Conservation (phyloP, 1,140 invertebrate species). For the Eciton burchellii region DNA sequence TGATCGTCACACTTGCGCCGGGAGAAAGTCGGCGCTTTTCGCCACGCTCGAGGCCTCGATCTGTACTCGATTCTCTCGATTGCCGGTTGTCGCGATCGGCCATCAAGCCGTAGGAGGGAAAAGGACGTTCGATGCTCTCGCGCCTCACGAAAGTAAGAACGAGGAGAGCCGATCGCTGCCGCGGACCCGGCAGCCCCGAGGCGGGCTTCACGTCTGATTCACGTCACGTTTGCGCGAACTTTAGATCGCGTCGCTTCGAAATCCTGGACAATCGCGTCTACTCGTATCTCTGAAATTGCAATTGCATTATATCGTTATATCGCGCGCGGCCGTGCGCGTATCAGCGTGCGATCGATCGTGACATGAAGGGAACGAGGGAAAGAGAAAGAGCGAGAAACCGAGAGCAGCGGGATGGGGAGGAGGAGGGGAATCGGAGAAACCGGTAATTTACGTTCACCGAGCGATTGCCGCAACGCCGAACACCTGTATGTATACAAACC, state of each 20-base stretch:
- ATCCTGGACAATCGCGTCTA: constrained; percentile 34
- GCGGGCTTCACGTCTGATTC: background rate
- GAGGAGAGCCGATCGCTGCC: background rate
- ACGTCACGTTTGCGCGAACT: background rate
- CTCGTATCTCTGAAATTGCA: constrained; percentile 26
- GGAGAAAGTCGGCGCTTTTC: constrained; percentile 70
- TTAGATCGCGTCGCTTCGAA: constrained; percentile 16
- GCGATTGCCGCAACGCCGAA: constrained; percentile 66
- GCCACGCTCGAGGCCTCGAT: constrained; percentile 57
- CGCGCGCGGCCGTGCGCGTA: constrained; percentile 19
- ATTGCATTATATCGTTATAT: background rate
- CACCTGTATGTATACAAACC: constrained; percentile 71
- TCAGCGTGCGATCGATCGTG: constrained; percentile 51
- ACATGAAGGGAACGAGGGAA: constrained; percentile 24
- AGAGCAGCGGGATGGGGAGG: constrained; percentile 28
- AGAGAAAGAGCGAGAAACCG: constrained; percentile 1
- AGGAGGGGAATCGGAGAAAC: constrained; percentile 73
- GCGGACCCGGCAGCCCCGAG: constrained; percentile 1
- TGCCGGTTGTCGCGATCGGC: constrained; percentile 43
- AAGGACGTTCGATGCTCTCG: background rate
- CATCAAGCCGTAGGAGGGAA: background rate
- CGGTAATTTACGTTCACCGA: constrained; percentile 77
- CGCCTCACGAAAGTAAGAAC: constrained; percentile 40
- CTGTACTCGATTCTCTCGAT: constrained; percentile 64
- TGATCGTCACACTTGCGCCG: constrained; percentile 67